A percentile compares a stretch with the other conserved stretches of the same genome.
These are phyloP conservation scores for Hypothenemus hampei DNA, from an alignment of 1,140 invertebrate species.

Conservation along the genomic window DNA sequence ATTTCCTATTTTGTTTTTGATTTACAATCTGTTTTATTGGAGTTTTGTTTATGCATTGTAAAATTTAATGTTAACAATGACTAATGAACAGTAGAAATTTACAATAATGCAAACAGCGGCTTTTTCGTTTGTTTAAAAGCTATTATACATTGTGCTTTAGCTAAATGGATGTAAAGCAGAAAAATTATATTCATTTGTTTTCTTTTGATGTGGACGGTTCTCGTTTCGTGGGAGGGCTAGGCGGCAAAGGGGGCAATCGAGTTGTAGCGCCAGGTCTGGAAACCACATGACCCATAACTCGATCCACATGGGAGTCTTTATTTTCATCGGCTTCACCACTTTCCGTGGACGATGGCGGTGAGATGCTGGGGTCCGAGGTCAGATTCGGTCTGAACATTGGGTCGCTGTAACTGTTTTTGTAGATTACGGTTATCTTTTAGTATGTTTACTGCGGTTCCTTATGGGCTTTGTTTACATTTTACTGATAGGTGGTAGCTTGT, in stretches of 20 bases:
- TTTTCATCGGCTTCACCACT: conserved; percentile 33
- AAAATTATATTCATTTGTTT: no score
- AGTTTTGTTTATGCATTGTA: conserved; percentile 58
- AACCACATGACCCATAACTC: conserved; percentile 42
- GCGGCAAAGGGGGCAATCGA: conserved; percentile 41
- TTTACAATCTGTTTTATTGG: conserved; percentile 85
- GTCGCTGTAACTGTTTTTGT: conserved; percentile 39
- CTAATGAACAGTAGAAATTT: no score
- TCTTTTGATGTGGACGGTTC: conserved; percentile 12
- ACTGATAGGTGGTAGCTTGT: conserved; percentile 46
- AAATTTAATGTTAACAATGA: no score
- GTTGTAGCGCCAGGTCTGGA: conserved; percentile 36
- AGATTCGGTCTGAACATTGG: conserved; percentile 37
- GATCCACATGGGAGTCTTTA: conserved; percentile 38
- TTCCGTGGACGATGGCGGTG: conserved; percentile 42
- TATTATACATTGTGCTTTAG: no score
- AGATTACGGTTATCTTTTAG: not conserved
- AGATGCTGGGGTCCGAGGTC: conserved; percentile 32
- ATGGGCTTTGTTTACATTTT: conserved; percentile 42
- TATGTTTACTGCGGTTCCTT: not conserved
- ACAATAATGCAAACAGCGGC: no score
- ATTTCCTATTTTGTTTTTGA: conserved; percentile 71
- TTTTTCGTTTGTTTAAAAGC: no score
- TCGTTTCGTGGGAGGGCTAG: conserved; percentile 36
- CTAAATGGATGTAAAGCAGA: no score